Evolutionary conservation across 2,888 invertebrate genomes (phyloP), one percentile per base, ranked within the genome.

Genomic region (Caenorhabditis sulstoni): DNA sequence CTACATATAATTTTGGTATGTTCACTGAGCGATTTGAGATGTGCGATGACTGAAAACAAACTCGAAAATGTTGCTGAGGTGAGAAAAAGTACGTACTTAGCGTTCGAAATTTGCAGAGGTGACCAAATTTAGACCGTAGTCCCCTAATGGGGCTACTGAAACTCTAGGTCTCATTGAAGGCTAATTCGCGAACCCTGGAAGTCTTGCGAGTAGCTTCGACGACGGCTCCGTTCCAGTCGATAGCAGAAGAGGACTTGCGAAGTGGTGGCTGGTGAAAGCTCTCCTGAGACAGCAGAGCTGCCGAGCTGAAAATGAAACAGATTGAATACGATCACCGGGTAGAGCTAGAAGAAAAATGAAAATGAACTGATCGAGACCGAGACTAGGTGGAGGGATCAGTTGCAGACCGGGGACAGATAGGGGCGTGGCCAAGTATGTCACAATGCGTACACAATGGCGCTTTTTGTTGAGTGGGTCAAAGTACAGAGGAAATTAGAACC

Each of bases 191-290:
- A 75, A 80, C 80, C 75, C 71, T 70, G 58, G 80, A 80, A 50
- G 75, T 62, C 47, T 80, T 80, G 61, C 80, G 75, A 62, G 80
- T 76, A 29, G 80, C 80, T 76, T 80, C 75, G 23, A 76, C 75
- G 39, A 80, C 80, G 22, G 70, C 81, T n/a, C 78, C 78, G 77
- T 70, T 79, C 85, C 85, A 85, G 53, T 81, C 81, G 61, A 83
- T 81, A 12, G 85, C 82, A 41, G 83, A 83, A 16, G 85, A 85
- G 18, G 85, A 85, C 49, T 85, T 85, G 68, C 85, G 81, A 35
- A 85, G 79, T 37, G 79, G 62, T 50, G 83, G 83, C 62, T 80
- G 80, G 35, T 45, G 41, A 18, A 71, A 61, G 35, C 57, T 71
- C 61, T 75, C 80, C 41, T 73, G 66, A 52, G 75, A 62, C 78